Percentiles rank a stretch among this genome's conserved stretches.
Conservation (phyloP, 2,888 invertebrate genomes). For the Cerceris rybyensis region DNA sequence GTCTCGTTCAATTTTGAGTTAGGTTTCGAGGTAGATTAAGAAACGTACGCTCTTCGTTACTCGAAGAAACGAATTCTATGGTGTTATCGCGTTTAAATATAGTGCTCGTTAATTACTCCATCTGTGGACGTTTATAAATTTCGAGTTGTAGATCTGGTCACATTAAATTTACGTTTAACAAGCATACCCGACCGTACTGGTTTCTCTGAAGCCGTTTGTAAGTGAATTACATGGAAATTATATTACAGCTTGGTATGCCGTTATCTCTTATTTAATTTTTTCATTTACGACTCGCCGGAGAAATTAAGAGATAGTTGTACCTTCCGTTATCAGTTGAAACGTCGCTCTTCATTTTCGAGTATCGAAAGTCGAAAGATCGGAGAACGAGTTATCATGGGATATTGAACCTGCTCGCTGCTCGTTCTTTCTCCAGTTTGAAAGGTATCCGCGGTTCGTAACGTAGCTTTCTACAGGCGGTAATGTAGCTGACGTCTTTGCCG, state of each 20-base stretch:
- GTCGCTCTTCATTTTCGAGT: slow-evolving; percentile 2
- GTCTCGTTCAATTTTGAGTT: not conserved
- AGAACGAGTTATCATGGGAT: slow-evolving; percentile 46
- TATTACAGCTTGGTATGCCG: slow-evolving; percentile 17
- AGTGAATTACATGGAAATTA: slow-evolving; percentile 34
- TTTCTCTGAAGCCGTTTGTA: slow-evolving; percentile 44
- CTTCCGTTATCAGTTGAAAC: slow-evolving; percentile 41
- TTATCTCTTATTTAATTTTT: slow-evolving; percentile 20
- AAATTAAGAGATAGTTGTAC: not conserved
- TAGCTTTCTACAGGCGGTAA: slow-evolving; percentile 72
- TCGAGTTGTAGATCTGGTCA: slow-evolving; percentile 31
- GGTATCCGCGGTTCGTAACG: slow-evolving; percentile 67
- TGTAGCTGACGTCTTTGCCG: slow-evolving; percentile 71
- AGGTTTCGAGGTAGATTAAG: too few relatives aligned
- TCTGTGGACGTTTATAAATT: slow-evolving; percentile 36
- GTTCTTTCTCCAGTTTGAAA: slow-evolving; percentile 49
- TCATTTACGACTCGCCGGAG: slow-evolving; percentile 16
- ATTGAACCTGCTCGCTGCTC: slow-evolving; percentile 14
- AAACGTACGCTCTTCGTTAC: not conserved
- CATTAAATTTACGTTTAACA: slow-evolving; percentile 20
- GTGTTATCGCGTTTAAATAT: not conserved
- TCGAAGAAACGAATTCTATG: not conserved
- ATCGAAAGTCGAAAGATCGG: slow-evolving; percentile 17
- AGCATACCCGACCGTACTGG: slow-evolving; percentile 29
- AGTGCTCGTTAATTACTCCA: slow-evolving; percentile 33